A percentile compares a stretch with the other conserved stretches of the same genome.
Conservation (phyloP, 2,113 vertebrate genomes). For the Microtus ochrogaster region DNA sequence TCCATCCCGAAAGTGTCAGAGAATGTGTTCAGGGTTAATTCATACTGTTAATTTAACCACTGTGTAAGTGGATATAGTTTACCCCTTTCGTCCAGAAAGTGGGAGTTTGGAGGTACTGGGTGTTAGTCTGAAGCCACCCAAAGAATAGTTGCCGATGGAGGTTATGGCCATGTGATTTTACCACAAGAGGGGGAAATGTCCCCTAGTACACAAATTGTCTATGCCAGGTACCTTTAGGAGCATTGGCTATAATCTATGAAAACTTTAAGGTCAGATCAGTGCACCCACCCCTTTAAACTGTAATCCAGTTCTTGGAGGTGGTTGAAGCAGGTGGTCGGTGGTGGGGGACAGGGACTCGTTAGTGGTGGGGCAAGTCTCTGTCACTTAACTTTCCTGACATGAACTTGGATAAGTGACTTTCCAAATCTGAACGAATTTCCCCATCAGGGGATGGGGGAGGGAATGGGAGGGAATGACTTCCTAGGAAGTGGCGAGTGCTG, state of each 20-base stretch:
- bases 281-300: background rate
- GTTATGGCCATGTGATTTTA: background rate
- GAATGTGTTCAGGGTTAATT: background rate
- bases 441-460: background rate
- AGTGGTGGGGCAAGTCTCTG: background rate
- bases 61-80: background rate
- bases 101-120: background rate
- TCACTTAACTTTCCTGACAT: background rate
- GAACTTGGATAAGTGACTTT: slow-evolving; percentile 4
- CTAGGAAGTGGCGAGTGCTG: background rate
- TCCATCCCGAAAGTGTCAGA: background rate
- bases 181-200: too few species aligned
- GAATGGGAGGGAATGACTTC: background rate
- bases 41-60: background rate
- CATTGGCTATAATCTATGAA: background rate
- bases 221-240: background rate
- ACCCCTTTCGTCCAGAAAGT: background rate
- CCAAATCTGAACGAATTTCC: background rate
- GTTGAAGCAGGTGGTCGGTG: background rate
- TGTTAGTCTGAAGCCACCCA: background rate
- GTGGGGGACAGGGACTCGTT: too few species aligned
- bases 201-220: background rate
- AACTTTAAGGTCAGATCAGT: background rate
- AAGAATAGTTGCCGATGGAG: background rate
- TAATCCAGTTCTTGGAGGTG: background rate